These are phyloP conservation scores for Drosophila austrosaltans DNA, from an alignment of 2,888 invertebrate genomes.

Conservation along the genomic window DNA sequence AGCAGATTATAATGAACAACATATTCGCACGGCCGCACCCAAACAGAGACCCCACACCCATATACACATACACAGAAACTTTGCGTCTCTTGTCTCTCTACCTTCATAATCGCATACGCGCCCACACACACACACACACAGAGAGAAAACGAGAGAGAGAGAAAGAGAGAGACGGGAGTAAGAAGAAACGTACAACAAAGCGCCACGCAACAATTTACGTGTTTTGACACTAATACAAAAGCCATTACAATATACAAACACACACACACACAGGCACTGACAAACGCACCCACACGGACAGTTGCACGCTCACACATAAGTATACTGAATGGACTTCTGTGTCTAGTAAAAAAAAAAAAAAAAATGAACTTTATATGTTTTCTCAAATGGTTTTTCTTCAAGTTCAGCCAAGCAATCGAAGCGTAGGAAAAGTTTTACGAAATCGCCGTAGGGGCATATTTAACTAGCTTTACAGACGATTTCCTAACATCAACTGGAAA, in stretches of 20 bases:
- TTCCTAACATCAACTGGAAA: constrained; percentile 39
- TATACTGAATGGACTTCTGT: constrained; percentile 10
- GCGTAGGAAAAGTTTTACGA: constrained; percentile 46
- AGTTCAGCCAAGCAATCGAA: constrained; percentile 26
- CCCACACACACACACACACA: constrained; percentile 42
- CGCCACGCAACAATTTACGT: constrained; percentile 76
- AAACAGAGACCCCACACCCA: constrained; percentile 34
- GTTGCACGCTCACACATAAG: constrained; percentile 13
- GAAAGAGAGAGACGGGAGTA: too few species aligned
- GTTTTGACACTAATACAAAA: constrained; percentile 78
- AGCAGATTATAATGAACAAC: constrained; percentile 78
- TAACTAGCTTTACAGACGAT: constrained; percentile 70
- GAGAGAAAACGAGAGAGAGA: neutral
- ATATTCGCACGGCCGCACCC: constrained; percentile 78
- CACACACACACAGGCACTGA: constrained; percentile 25
- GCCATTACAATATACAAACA: constrained; percentile 69
- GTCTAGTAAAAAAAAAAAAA: constrained; percentile 20
- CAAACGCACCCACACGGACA: constrained; percentile 24
- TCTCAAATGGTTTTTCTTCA: constrained; percentile 54
- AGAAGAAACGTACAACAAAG: constrained; percentile 52
- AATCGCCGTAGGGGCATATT: constrained; percentile 71
- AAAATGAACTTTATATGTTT: constrained; percentile 54
- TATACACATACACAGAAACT: constrained; percentile 14
- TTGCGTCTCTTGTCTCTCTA: constrained; percentile 7
- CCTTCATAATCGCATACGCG: constrained; percentile 45